Conservation (phyloP, 2,888 invertebrate species). For the Rhorus exstirpatorius region DNA sequence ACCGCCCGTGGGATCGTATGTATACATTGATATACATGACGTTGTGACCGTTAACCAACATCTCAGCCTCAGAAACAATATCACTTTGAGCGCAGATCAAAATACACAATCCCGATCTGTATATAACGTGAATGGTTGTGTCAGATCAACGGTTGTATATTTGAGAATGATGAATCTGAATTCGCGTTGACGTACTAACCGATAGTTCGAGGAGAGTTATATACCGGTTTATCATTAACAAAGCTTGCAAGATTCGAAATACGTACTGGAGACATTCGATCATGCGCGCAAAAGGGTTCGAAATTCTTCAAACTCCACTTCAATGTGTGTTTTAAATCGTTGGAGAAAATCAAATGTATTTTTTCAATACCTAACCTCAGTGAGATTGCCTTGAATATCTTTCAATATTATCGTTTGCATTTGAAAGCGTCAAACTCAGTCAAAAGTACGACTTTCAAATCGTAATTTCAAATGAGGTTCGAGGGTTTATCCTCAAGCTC, state of each 20-base stretch:
- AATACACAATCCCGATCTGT: constrained; percentile 4
- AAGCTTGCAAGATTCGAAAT: background rate
- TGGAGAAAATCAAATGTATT: background rate
- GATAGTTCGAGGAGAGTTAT: background rate
- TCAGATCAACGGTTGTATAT: constrained; percentile 34
- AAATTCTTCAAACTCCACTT: background rate
- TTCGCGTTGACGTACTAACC: constrained; percentile 34
- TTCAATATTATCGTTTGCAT: too few relatives aligned
- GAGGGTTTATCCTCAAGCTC: background rate
- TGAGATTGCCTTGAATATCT: background rate
- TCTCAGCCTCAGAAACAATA: constrained; percentile 59
- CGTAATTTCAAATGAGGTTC: too few relatives aligned
- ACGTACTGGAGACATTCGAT: background rate
- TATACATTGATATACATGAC: constrained; percentile 51
- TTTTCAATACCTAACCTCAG: background rate
- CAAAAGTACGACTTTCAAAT: background rate
- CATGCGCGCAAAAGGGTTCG: background rate
- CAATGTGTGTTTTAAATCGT: background rate
- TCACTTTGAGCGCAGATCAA: constrained; percentile 53
- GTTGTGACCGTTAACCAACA: constrained; percentile 62
- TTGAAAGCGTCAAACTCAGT: background rate
- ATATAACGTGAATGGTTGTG: constrained; percentile 31
- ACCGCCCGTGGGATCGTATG: constrained; percentile 46
- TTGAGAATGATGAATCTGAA: constrained; percentile 43
- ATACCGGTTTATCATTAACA: background rate